Conservation (phyloP, 2,797 vertebrate genomes). For the Galago senegalensis region DNA sequence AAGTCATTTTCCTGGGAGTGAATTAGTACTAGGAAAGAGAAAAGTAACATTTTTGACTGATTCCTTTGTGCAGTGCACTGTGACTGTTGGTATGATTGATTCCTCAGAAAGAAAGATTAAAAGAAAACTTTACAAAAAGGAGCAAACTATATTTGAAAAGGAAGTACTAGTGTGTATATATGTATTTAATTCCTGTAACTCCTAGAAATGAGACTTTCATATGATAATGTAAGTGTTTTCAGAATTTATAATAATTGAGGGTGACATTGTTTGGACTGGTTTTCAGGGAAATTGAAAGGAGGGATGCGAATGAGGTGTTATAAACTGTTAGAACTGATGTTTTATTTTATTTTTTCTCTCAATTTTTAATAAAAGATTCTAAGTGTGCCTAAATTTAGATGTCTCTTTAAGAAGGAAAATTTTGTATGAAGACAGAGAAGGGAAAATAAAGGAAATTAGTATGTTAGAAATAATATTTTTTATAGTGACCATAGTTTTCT, state of each 20-base stretch:
- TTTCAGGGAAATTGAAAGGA: conserved; percentile 31
- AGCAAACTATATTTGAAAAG: not conserved
- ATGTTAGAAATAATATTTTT: conserved; percentile 23
- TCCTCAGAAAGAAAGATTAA: not conserved
- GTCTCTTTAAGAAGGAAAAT: conserved; percentile 33
- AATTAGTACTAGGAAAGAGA: not conserved
- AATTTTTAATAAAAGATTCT: conserved; percentile 19
- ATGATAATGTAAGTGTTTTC: conserved; percentile 9
- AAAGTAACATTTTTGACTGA: not conserved
- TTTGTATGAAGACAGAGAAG: not conserved
- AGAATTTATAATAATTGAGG: not conserved
- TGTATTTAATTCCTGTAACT: not conserved
- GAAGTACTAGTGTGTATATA: not conserved
- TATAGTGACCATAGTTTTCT: not conserved
- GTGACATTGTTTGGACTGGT: conserved; percentile 8
- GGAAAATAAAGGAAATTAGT: conserved; percentile 22
- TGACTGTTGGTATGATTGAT: not conserved
- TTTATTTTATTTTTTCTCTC: conserved; percentile 14
- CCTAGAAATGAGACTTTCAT: conserved; percentile 52
- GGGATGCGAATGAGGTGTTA: not conserved
- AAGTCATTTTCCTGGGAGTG: not conserved
- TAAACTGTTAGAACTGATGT: conserved; percentile 36
- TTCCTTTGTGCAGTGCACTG: not conserved
- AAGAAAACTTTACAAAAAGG: not conserved
- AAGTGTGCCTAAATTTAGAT: not conserved